Conservation (phyloP, 1,140 invertebrate genomes). For the Zaprionus lachaisei region DNA sequence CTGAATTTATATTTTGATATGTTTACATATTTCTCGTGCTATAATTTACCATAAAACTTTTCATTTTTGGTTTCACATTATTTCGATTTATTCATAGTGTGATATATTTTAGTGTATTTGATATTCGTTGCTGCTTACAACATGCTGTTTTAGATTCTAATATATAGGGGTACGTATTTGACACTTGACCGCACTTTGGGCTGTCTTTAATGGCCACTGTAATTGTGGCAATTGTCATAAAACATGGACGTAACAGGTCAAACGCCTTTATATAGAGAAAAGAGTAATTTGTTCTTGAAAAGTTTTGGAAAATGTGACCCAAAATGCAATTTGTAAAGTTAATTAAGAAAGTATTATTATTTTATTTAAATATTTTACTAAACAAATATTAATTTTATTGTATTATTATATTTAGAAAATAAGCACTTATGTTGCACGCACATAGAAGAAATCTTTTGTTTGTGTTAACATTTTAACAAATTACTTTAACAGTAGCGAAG, state of each 20-base stretch:
- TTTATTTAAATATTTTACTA: neutral
- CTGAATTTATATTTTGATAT: neutral
- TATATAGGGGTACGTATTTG: conserved; percentile 12
- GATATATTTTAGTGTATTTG: neutral
- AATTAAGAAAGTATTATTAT: neutral
- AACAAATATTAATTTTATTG: no score
- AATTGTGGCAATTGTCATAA: conserved; percentile 28
- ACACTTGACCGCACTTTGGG: conserved; percentile 18
- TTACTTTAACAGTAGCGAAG: neutral
- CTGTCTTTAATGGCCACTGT: conserved; percentile 11
- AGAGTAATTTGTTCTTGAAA: neutral
- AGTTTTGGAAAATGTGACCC: neutral
- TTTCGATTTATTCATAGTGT: neutral
- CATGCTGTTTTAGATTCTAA: neutral
- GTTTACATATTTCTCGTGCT: neutral
- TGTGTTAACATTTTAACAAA: no score
- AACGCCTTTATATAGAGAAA: neutral
- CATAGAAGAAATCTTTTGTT: no score
- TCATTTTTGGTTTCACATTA: neutral
- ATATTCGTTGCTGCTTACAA: neutral
- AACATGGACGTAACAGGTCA: neutral
- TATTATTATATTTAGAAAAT: no score
- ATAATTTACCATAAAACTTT: neutral
- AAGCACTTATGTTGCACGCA: no score
- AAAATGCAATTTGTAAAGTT: neutral